phyloP scores from a whole-genome alignment of 2,797 vertebrate genomes.

The Pogoniulus pusillus region DNA sequence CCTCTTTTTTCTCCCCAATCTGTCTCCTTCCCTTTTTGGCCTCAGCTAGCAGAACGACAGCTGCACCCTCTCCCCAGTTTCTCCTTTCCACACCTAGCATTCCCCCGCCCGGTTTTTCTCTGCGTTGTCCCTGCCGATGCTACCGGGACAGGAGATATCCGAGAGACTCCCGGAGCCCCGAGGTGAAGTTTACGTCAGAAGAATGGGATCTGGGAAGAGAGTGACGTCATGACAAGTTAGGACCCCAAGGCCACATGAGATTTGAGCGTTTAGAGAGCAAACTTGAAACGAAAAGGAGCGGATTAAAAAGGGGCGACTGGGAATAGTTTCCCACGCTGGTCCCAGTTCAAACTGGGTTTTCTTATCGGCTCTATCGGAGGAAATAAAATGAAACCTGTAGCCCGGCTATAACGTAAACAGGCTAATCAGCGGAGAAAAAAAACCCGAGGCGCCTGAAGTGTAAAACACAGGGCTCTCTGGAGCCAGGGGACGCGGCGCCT shows the following conservation, averaged over 20 bases:
- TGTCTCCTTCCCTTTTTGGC: background rate
- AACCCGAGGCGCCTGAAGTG: constrained; percentile 21
- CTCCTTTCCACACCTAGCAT: background rate
- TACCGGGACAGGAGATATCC: background rate
- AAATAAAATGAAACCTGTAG: constrained; percentile 44
- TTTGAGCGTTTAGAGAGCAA: background rate
- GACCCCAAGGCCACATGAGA: background rate
- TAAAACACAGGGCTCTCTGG: constrained; percentile 5
- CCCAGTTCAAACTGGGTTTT: background rate
- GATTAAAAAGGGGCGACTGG: background rate
- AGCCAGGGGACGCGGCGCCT: background rate
- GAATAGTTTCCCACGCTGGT: constrained; percentile 1
- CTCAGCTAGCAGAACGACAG: background rate
- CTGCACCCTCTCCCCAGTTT: background rate
- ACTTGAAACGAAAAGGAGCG: background rate
- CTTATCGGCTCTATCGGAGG: constrained; percentile 19
- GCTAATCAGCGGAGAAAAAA: background rate
- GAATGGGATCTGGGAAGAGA: background rate
- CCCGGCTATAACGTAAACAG: constrained; percentile 26
- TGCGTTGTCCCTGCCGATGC: too few relatives aligned
- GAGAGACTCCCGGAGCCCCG: background rate
- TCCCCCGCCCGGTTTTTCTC: background rate
- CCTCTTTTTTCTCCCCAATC: accelerated
- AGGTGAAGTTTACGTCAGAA: background rate
- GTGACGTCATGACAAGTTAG: background rate